These are phyloP conservation scores for Neolamprologus devosi DNA, from an alignment of 2,113 vertebrate species.

Conservation along the genomic window DNA sequence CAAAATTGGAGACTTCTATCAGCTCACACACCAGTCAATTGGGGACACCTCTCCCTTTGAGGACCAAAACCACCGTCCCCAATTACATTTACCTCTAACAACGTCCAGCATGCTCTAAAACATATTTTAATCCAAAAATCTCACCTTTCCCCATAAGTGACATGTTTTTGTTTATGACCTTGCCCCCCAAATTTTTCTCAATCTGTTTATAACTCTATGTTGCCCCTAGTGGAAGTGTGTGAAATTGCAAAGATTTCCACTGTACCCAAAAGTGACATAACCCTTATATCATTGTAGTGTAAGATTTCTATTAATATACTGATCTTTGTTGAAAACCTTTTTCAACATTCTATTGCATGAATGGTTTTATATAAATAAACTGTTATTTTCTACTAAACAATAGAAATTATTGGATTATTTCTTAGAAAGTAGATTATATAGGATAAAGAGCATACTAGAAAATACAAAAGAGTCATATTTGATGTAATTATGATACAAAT, in stretches of 20 bases:
- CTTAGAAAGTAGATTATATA: neutral
- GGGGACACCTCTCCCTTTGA: neutral
- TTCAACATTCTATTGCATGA: neutral
- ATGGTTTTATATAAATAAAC: neutral
- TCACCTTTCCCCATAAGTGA: accelerated
- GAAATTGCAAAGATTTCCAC: neutral
- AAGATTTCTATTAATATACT: neutral
- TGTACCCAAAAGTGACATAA: neutral
- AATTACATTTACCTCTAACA: neutral
- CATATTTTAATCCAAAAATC: neutral
- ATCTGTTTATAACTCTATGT: neutral
- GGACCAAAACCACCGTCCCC: neutral
- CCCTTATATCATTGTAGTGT: neutral
- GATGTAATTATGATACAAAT: neutral
- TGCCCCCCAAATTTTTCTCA: neutral
- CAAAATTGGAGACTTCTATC: neutral
- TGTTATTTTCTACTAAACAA: neutral
- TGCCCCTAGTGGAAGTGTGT: neutral
- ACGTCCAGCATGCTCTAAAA: neutral
- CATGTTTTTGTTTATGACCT: neutral
- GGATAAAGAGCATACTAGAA: neutral
- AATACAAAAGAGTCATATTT: neutral
- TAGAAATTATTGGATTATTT: neutral
- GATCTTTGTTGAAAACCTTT: neutral
- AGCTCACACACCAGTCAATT: neutral